Percentiles rank a stretch among this genome's conserved stretches.
phyloP scores from a whole-genome alignment of 1,140 invertebrate genomes.

The Leptinotarsa texana region DNA sequence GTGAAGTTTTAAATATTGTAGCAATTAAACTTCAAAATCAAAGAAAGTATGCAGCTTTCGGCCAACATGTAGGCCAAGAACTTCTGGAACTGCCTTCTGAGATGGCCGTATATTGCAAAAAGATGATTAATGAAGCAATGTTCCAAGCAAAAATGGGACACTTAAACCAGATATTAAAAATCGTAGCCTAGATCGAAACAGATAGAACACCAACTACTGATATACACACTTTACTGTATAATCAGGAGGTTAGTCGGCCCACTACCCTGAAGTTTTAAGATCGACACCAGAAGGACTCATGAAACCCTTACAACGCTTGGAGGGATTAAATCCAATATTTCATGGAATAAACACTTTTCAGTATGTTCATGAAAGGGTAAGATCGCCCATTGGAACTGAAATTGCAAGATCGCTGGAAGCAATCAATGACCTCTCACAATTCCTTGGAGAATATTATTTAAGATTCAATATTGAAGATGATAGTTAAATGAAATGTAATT shows the following conservation, averaged over 20 bases:
- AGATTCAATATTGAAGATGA: background rate
- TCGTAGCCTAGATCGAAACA: conserved; percentile 7
- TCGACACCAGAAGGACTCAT: background rate
- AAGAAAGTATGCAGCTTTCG: too few relatives aligned
- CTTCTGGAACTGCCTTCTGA: background rate
- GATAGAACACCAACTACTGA: conserved; percentile 12
- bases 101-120: conserved; percentile 23
- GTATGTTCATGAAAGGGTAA: background rate
- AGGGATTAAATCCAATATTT: background rate
- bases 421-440: conserved; percentile 17
- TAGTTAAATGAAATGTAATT: background rate
- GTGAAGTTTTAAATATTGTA: conserved; percentile 30
- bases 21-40: conserved; percentile 24
- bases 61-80: too few relatives aligned
- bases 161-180: conserved; percentile 23
- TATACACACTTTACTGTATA: background rate
- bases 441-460: conserved; percentile 19
- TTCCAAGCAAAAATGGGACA: conserved; percentile 26
- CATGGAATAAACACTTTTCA: background rate
- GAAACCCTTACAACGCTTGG: too few relatives aligned
- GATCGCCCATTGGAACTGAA: conserved; percentile 20
- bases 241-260: background rate
- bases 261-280: background rate
- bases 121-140: conserved; percentile 22
- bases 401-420: conserved; percentile 9